Conservation (phyloP, 2,797 vertebrate species). For the Odontamblyopus rebecca region DNA sequence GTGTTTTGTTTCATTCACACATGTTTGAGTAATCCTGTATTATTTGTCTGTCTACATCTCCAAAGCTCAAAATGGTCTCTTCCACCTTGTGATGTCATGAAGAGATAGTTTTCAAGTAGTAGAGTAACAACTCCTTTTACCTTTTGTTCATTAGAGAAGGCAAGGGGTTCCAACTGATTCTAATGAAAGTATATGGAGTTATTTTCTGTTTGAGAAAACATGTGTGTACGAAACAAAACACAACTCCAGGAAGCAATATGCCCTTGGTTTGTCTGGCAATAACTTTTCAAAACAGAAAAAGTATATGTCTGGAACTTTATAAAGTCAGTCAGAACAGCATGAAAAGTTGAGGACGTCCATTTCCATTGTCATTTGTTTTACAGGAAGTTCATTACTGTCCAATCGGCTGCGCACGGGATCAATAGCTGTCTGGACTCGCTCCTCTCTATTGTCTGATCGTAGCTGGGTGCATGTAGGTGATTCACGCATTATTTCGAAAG, state of each 20-base stretch:
- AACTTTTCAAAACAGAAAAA: neutral
- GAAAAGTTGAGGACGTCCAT: constrained; percentile 24
- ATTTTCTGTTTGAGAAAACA: too few relatives aligned
- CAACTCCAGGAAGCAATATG: neutral
- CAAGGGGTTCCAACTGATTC: too few relatives aligned
- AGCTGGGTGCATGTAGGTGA: constrained; percentile 16
- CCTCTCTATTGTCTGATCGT: constrained; percentile 23
- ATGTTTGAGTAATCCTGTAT: too few relatives aligned
- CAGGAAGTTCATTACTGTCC: constrained; percentile 62
- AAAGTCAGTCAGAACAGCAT: constrained; percentile 31
- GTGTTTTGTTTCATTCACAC: too few relatives aligned
- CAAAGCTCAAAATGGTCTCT: too few relatives aligned
- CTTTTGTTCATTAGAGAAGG: too few relatives aligned
- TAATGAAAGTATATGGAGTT: too few relatives aligned
- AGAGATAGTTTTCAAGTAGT: too few relatives aligned
- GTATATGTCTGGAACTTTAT: constrained; percentile 13
- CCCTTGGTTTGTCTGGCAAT: neutral
- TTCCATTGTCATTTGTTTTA: constrained; percentile 46
- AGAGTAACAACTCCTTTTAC: too few relatives aligned
- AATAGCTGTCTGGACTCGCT: constrained; percentile 62
- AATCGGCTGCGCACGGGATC: constrained; percentile 56
- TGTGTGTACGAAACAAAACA: too few relatives aligned
- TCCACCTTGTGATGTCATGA: too few relatives aligned
- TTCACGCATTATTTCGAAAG: neutral
- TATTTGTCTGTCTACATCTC: too few relatives aligned